Conservation (phyloP, 2,888 invertebrate species). For the Yponomeuta malinellus region DNA sequence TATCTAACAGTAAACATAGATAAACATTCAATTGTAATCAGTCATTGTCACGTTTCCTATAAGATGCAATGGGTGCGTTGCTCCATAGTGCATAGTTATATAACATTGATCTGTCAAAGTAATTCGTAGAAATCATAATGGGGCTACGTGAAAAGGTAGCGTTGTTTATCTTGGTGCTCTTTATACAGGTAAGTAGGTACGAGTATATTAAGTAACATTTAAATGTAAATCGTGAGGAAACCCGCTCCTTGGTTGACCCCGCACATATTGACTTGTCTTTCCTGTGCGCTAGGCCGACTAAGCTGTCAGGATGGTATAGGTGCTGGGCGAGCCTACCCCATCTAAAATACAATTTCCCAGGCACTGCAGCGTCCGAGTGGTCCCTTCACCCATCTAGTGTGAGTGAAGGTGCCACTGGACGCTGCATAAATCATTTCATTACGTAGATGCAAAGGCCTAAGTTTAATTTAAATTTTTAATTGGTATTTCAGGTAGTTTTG, state of each 20-base stretch:
- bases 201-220: slow-evolving; percentile 2
- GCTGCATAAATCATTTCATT: too few species aligned
- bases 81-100: background rate
- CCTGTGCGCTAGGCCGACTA: too few species aligned
- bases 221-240: background rate
- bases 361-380: too few species aligned
- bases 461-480: too few species aligned
- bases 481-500: slow-evolving; percentile 35
- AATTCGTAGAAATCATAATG: slow-evolving; percentile 31
- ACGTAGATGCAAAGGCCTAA: too few species aligned
- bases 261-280: too few species aligned
- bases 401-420: too few species aligned
- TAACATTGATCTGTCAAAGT: background rate
- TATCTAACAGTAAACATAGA: background rate
- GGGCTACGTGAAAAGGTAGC: slow-evolving; percentile 42
- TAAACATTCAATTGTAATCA: background rate
- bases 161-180: slow-evolving; percentile 29
- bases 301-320: too few species aligned
- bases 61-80: background rate
- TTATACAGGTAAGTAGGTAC: slow-evolving; percentile 37
- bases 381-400: too few species aligned
- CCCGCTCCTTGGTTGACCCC: too few species aligned
- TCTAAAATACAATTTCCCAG: too few species aligned
- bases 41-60: background rate
- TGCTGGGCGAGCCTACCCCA: too few species aligned